These are phyloP conservation scores for Branchinecta sandiegonensis DNA, from an alignment of 2,888 invertebrate genomes.

Conservation along the genomic window DNA sequence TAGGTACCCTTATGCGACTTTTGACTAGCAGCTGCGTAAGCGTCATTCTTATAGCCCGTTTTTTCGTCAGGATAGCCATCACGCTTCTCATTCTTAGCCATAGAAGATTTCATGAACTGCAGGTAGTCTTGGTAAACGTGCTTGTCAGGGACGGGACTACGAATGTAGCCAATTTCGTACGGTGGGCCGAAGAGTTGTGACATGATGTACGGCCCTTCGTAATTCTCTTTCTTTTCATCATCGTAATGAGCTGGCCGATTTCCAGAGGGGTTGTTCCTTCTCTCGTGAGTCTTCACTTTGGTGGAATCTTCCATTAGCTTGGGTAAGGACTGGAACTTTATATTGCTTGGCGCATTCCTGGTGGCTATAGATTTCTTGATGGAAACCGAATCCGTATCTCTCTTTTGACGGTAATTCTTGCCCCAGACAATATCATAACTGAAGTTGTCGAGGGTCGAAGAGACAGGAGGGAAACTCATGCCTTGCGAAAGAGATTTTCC, in stretches of 20 bases:
- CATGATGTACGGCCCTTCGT: slow-evolving; percentile 21
- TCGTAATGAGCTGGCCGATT: not conserved
- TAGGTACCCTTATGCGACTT: not conserved
- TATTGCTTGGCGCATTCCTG: not conserved
- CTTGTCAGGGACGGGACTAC: slow-evolving; percentile 23
- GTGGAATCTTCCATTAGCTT: not conserved
- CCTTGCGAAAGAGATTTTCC: no score
- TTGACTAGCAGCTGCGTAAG: not conserved
- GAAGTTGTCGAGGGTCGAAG: not conserved
- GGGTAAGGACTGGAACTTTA: not conserved
- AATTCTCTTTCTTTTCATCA: slow-evolving; percentile 21
- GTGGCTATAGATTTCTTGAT: not conserved
- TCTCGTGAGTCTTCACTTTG: not conserved
- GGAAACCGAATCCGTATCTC: not conserved
- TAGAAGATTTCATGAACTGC: slow-evolving; percentile 22
- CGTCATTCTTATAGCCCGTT: slow-evolving; percentile 6
- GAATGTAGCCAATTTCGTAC: slow-evolving; percentile 23
- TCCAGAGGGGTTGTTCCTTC: not conserved
- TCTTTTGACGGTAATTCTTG: not conserved
- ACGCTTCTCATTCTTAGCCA: not conserved
- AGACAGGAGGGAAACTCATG: not conserved
- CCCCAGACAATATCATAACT: slow-evolving; percentile 5
- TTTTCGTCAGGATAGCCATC: slow-evolving; percentile 10
- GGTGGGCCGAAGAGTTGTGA: slow-evolving; percentile 24
- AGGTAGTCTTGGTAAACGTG: slow-evolving; percentile 23